Conservation (phyloP, 2,797 vertebrate species). For the Paguma larvata region DNA sequence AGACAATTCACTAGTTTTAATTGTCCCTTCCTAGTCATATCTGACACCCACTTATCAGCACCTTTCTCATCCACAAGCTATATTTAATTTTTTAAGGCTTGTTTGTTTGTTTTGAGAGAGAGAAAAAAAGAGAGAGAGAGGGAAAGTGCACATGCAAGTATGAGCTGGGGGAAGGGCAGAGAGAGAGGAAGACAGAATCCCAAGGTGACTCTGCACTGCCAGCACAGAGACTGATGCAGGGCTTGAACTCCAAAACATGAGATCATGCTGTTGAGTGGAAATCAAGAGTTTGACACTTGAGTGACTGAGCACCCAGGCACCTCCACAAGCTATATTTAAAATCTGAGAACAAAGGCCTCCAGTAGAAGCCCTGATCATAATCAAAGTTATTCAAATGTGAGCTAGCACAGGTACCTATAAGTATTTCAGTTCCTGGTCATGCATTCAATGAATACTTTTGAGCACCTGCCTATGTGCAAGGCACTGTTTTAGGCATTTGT, state of each 20-base stretch:
- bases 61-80: neutral
- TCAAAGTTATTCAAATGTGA: neutral
- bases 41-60: neutral
- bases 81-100: neutral
- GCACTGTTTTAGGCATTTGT: neutral
- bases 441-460: neutral
- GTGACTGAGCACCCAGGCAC: too few relatives aligned
- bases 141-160: too few relatives aligned
- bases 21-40: neutral
- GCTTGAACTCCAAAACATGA: too few relatives aligned
- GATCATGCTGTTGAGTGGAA: too few relatives aligned
- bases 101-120: too few relatives aligned
- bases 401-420: neutral
- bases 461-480: neutral
- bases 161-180: too few relatives aligned
- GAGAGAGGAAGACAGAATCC: too few relatives aligned
- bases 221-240: too few relatives aligned
- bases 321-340: neutral
- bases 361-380: neutral
- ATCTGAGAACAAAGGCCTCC: neutral
- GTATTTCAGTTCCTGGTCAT: neutral
- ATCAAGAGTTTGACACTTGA: too few relatives aligned
- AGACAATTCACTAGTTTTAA: neutral
- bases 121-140: too few relatives aligned
- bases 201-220: too few relatives aligned